phyloP scores from a whole-genome alignment of 2,888 invertebrate genomes.

The Monoplex corrugatus region DNA sequence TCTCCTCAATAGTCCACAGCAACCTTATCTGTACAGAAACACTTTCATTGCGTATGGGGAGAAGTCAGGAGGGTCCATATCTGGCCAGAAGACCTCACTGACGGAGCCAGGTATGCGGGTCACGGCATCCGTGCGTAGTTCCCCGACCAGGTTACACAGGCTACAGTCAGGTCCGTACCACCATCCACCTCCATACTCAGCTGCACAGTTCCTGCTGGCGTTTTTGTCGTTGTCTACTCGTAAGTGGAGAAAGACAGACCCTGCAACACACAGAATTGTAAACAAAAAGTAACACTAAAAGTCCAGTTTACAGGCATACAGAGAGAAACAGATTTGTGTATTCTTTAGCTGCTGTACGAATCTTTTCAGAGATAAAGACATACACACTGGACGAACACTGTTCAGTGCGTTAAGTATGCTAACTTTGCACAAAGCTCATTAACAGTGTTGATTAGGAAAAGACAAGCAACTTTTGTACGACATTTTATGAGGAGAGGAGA shows the following conservation, averaged over 20 bases:
- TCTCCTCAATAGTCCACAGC: too few species aligned
- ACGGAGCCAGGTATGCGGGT: slow-evolving; percentile 37
- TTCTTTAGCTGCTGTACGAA: too few species aligned
- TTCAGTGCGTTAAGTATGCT: not conserved
- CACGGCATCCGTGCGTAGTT: not conserved
- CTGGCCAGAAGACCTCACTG: slow-evolving; percentile 46
- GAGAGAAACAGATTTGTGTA: not conserved
- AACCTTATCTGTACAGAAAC: slow-evolving; percentile 35
- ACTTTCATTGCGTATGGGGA: not conserved
- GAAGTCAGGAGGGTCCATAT: slow-evolving; percentile 24
- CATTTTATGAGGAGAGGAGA: too few species aligned
- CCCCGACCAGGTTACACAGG: slow-evolving; percentile 44
- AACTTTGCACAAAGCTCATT: not conserved
- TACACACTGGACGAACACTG: too few species aligned
- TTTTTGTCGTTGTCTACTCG: slow-evolving; percentile 45
- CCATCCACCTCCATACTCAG: slow-evolving; percentile 44
- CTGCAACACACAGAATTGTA: not conserved
- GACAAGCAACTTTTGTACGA: too few species aligned
- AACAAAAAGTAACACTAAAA: not conserved
- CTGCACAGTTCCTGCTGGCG: slow-evolving; percentile 40
- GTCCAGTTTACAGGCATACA: not conserved
- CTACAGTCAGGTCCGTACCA: slow-evolving; percentile 40
- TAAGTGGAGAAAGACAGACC: slow-evolving; percentile 41
- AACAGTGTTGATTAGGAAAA: too few species aligned
- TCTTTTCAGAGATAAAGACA: too few species aligned